Base-by-base conservation (phyloP, 2,797 vertebrate species). In the Spea hammondii region DNA sequence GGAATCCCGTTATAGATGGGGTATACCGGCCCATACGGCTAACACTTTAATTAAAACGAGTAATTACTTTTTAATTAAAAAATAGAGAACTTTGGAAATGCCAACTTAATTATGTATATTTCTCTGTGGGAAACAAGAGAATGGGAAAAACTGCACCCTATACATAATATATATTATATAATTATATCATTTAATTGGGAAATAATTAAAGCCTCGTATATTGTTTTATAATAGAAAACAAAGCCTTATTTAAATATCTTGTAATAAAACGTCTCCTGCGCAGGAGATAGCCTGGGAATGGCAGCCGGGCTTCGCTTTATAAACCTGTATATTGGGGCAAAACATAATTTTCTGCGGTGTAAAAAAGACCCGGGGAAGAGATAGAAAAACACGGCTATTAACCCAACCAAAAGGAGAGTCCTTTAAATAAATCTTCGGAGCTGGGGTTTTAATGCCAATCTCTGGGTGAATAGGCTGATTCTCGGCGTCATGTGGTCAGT, bases 41-140 rank as follows among this genome's bases (percentile, higher is more conserved):
- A 65, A 59, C 13, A 5, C 68, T 81, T 77, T 81, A 77, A 81
- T 81, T 81, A 73, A 67, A 68, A 59, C 46, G 10, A 55, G 79
- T 72, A 81, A 81, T 81, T 81, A 81, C 74, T 77, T 81, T 77
- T 68, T 72, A 77, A 81, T 77, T 81, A 80, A 81, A 81, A 68
- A 67, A 81, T 50, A 67, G 66, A 60, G 74, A 72, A 71, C 4
- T 32, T 64, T 80, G 60, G 46, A 71, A 80, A 57, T 65, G 51
- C 60, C n/a, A 55, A 76, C 59, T 57, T 75, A 75, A 76, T 70
- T 70, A 65, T 71, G 14, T 17, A 55, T 12, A 44, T 53, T 74
- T 55, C 72, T 46, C 8, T 3, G 57, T 8, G 48, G 45, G 64
- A 54, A 10, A 54, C 4, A 11, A n/a, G 7, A n/a, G 7, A 8